Evolutionary conservation across 2,113 vertebrate species (phyloP).

Genomic region (Cranoglanis bouderius): DNA sequence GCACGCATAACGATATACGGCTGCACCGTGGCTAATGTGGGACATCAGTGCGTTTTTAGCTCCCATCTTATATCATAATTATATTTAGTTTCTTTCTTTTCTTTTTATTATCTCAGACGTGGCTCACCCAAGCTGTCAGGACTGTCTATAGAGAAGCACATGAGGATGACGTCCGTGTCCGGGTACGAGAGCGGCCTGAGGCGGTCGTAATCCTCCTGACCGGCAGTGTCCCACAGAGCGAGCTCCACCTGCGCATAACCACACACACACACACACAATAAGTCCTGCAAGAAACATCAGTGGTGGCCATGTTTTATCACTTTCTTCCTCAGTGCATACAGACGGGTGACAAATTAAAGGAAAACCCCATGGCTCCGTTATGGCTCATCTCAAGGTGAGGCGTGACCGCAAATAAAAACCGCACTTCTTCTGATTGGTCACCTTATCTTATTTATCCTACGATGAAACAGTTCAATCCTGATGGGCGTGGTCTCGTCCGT

Average conservation of each 20-base stretch:
- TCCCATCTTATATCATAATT: not conserved
- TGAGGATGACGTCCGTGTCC: slow-evolving; percentile 54
- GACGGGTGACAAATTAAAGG: not conserved
- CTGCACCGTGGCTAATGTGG: not conserved
- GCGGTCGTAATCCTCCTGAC: slow-evolving; percentile 58
- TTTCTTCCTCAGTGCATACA: not conserved
- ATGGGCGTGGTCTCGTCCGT: not conserved
- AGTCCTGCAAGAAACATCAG: not conserved
- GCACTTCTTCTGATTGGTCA: not conserved
- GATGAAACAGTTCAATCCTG: not conserved
- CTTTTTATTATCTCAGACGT: not conserved
- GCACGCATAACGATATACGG: not conserved
- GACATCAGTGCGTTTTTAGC: not conserved
- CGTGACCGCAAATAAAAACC: not conserved
- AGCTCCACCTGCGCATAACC: slow-evolving; percentile 48
- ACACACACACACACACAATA: not conserved
- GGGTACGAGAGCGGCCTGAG: slow-evolving; percentile 54
- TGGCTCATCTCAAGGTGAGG: too few species aligned
- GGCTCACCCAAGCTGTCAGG: slow-evolving; percentile 55
- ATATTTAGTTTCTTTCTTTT: too few species aligned
- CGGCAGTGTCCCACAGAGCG: slow-evolving; percentile 56
- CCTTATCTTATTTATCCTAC: not conserved
- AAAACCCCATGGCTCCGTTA: not conserved
- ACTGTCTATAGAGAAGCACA: slow-evolving; percentile 58
- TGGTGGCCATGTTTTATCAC: too few species aligned